A percentile compares a stretch with the other conserved stretches of the same genome.
Conservation (phyloP, 2,797 vertebrate species). For the Bradypus variegatus region DNA sequence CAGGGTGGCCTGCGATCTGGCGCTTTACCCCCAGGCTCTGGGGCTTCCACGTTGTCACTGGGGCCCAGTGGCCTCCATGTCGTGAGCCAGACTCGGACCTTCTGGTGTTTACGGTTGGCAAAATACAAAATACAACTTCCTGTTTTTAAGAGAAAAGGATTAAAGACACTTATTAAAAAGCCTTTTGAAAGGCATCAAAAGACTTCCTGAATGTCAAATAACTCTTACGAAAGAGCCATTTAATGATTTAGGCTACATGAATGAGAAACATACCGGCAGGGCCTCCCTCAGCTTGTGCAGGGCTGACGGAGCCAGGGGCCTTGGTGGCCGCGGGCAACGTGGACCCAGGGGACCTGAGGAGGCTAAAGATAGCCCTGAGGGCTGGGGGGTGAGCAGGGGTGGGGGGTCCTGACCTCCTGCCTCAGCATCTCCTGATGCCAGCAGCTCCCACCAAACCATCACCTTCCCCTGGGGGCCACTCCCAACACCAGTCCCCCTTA, state of each 20-base stretch:
- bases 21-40: neutral
- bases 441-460: neutral
- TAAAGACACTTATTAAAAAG: slow-evolving; percentile 67
- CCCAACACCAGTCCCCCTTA: fast-evolving
- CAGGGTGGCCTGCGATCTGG: neutral
- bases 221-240: slow-evolving; percentile 59
- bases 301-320: neutral
- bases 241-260: slow-evolving; percentile 48
- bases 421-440: neutral
- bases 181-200: slow-evolving; percentile 66
- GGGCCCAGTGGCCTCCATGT: slow-evolving; percentile 6
- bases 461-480: neutral
- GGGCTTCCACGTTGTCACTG: neutral
- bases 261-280: slow-evolving; percentile 14
- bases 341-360: neutral
- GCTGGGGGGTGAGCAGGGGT: fast-evolving
- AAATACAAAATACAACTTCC: slow-evolving; percentile 53
- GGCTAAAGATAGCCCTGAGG: neutral
- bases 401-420: fast-evolving
- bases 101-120: slow-evolving; percentile 51
- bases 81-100: slow-evolving; percentile 28
- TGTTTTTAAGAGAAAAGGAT: slow-evolving; percentile 67
- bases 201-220: slow-evolving; percentile 62
- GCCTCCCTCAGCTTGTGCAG: neutral
- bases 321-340: fast-evolving